Evolutionary conservation across 2,113 vertebrate genomes (phyloP).

Genomic region (Amblyornis subalaris): DNA sequence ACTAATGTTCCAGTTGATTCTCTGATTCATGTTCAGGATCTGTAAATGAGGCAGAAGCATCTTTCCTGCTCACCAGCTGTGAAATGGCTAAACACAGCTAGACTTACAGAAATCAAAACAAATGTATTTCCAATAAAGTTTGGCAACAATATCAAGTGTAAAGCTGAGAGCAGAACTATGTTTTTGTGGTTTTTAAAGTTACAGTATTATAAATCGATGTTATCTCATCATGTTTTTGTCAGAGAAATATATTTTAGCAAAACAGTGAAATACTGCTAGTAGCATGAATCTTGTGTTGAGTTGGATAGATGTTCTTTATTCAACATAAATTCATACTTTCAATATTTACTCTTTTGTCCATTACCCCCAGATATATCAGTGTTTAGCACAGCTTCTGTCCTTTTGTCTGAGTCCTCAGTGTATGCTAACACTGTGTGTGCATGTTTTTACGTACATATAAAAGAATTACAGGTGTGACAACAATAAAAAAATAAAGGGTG

Average conservation of each 20-base stretch:
- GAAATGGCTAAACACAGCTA: constrained; percentile 65
- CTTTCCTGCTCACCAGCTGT: constrained; percentile 80
- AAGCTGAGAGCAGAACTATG: constrained; percentile 15
- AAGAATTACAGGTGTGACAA: not conserved
- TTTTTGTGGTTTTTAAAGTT: constrained; percentile 21
- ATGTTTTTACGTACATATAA: not conserved
- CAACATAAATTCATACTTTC: not conserved
- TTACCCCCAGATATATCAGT: not conserved
- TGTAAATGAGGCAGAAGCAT: constrained; percentile 82
- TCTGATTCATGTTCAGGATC: constrained; percentile 81
- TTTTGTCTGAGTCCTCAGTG: not conserved
- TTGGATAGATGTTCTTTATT: not conserved
- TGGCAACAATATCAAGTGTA: constrained; percentile 61
- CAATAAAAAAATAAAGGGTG: not conserved
- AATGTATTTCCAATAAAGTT: constrained; percentile 68
- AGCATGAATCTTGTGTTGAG: not conserved
- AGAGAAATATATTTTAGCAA: not conserved
- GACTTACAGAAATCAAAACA: constrained; percentile 75
- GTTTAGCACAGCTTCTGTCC: not conserved
- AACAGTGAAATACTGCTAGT: not conserved
- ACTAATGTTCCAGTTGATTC: constrained; percentile 90
- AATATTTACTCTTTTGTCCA: not conserved
- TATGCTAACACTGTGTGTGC: not conserved
- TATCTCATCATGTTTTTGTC: not conserved
- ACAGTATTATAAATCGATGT: constrained; percentile 18